Evolutionary conservation across 2,888 invertebrate species (phyloP), one percentile per base, ranked within the genome.

Genomic region (Tachina fera): DNA sequence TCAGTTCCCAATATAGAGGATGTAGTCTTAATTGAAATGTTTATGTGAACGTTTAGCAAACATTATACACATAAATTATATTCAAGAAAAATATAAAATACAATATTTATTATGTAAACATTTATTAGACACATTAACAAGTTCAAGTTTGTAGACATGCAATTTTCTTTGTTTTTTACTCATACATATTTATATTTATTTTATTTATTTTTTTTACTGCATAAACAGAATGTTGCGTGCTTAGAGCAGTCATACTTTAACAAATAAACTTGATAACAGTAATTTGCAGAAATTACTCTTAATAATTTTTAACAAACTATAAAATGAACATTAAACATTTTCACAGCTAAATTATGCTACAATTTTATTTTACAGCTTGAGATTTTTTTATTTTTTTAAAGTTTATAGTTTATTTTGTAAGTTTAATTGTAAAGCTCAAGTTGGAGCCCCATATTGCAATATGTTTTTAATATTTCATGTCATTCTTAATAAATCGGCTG

Each of bases 111-210:
- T 72, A 65, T 58, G 72, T 72, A 67, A 80, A 74, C 72, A 60
- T 49, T 65, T 58, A 22, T 56, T 74, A 31, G 67, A 51, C 19
- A 10, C 60, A 53, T 45, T 68, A 68, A 68, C 80, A 81, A 81
- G 80, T 81, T 81, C 80, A 74, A 81, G 74, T 68, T 74, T 68
- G 2, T 43, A 67, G 58, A 60, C 74, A 68, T 51, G 65, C 68
- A 60, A 67, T 60, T 49, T 51, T 65, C 19, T 5, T 70, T 49
- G 41, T 49, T 19, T 39, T 61, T 70, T 71, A 16, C 56, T 31
- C 9, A 1, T 10, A 43, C 22, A 13, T 45, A 31, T 31, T 31
- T 31, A 31, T 3, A 58, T 22, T 53, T 53, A 53, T 58, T 51
- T 13, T 13, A 53, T 58, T 45, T 63, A n/a, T n/a, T 31, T 43